Evolutionary conservation across 1,140 invertebrate species (phyloP).

Genomic region (Tyrophagus putrescentiae): DNA sequence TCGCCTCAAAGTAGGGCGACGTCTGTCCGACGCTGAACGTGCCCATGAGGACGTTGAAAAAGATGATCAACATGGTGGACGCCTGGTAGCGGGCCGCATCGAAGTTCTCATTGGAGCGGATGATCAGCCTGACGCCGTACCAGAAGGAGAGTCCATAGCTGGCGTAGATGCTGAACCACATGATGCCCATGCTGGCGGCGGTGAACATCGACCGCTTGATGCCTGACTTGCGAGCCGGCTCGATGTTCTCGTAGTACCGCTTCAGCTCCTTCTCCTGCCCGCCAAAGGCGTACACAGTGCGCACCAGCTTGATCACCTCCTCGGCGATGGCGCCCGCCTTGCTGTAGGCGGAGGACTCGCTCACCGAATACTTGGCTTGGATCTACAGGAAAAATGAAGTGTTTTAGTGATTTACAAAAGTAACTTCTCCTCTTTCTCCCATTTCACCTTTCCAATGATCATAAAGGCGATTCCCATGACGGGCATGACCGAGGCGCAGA

Average conservation of each 20-base stretch:
- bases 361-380: conserved; percentile 8
- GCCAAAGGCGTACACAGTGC: conserved; percentile 37
- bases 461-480: conserved; percentile 34
- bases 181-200: conserved; percentile 32
- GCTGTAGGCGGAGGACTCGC: conserved; percentile 33
- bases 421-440: not conserved
- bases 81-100: conserved; percentile 12
- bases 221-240: conserved; percentile 46
- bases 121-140: conserved; percentile 53
- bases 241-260: conserved; percentile 40
- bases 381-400: conserved; percentile 11
- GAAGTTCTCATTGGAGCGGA: conserved; percentile 31
- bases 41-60: conserved; percentile 67
- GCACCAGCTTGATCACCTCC: conserved; percentile 34
- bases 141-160: conserved; percentile 47
- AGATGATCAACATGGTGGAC: conserved; percentile 34
- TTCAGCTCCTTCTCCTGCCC: conserved; percentile 33
- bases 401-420: not conserved
- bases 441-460: conserved; percentile 37
- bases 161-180: conserved; percentile 6
- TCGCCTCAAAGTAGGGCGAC: conserved; percentile 58
- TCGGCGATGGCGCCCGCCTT: conserved; percentile 38
- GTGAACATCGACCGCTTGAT: conserved; percentile 52
- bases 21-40: conserved; percentile 70
- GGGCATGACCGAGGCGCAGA: conserved; percentile 33